These are phyloP conservation scores for Apostichopus parvimensis DNA, from an alignment of 35 echinoderm and acorn worm genomes.

Conservation along the genomic window DNA sequence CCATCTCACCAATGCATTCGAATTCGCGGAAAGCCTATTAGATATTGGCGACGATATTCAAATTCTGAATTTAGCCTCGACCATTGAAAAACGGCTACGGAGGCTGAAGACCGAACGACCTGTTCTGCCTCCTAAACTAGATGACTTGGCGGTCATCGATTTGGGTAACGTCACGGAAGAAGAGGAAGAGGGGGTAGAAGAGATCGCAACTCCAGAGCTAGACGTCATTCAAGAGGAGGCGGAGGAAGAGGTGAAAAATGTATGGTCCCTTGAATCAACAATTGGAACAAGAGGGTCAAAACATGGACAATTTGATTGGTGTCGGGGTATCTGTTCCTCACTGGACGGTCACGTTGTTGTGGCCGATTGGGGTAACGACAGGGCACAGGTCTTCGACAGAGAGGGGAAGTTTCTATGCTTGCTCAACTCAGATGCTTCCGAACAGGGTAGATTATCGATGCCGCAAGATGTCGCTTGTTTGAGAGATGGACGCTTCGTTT, in stretches of 20 bases:
- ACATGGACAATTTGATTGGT: slow-evolving; percentile 88
- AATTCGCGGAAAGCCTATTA: slow-evolving; percentile 72
- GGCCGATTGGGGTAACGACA: slow-evolving; percentile 90
- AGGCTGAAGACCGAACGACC: slow-evolving; percentile 56
- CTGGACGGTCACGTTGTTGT: slow-evolving; percentile 76
- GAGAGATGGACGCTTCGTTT: slow-evolving; percentile 77
- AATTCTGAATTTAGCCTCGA: slow-evolving; percentile 57
- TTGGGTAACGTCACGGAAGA: slow-evolving; percentile 58
- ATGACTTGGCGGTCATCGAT: slow-evolving; percentile 75
- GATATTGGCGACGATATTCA: slow-evolving; percentile 84
- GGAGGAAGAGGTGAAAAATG: slow-evolving; percentile 3
- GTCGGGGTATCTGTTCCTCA: slow-evolving; percentile 71
- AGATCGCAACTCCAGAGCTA: background rate
- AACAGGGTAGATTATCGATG: slow-evolving; percentile 76
- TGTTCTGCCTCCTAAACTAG: slow-evolving; percentile 49
- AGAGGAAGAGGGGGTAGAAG: slow-evolving; percentile 7
- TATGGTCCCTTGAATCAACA: slow-evolving; percentile 71
- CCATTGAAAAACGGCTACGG: slow-evolving; percentile 49
- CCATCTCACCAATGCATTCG: slow-evolving; percentile 72
- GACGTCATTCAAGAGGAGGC: slow-evolving; percentile 2
- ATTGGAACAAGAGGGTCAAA: slow-evolving; percentile 71
- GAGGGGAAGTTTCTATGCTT: slow-evolving; percentile 66
- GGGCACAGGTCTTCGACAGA: slow-evolving; percentile 81
- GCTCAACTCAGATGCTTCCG: slow-evolving; percentile 62
- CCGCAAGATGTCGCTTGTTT: slow-evolving; percentile 91